Evolutionary conservation across 2,113 vertebrate genomes (phyloP).

Genomic region (Bubalus kerabau): DNA sequence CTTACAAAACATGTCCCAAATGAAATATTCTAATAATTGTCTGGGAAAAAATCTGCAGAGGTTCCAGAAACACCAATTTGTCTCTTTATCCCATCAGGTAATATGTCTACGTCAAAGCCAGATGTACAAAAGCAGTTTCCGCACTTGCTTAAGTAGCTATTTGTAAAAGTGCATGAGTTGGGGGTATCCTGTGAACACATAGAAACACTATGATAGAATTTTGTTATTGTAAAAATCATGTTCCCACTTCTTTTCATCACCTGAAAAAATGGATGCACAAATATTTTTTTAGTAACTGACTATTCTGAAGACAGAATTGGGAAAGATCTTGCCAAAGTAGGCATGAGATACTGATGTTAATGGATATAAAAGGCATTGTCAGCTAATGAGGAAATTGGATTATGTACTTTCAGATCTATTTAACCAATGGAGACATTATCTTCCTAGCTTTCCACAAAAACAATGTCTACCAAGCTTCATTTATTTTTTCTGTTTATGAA

Average conservation of each 20-base stretch:
- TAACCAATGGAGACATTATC: neutral
- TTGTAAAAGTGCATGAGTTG: neutral
- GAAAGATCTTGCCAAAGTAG: neutral
- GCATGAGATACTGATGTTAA: neutral
- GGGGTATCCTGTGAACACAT: neutral
- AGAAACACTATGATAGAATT: neutral
- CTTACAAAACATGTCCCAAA: neutral
- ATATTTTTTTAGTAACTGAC: neutral
- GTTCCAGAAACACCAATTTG: neutral
- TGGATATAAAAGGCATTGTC: neutral
- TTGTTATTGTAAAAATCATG: neutral
- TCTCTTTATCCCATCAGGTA: conserved; percentile 61
- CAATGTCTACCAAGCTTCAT: neutral
- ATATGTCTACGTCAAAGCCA: conserved; percentile 85
- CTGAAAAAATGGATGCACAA: neutral
- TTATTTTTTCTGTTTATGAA: neutral
- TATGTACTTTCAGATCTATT: neutral
- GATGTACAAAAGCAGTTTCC: conserved; percentile 67
- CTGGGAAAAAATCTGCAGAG: neutral
- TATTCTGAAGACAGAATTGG: neutral
- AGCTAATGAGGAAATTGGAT: neutral
- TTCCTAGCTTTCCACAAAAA: neutral
- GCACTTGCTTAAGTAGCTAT: neutral
- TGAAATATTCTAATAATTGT: neutral
- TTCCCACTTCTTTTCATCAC: neutral